Evolutionary conservation across 1,140 invertebrate species (phyloP), one percentile per base, ranked within the genome.

Genomic region (Drosophila ambigua): DNA sequence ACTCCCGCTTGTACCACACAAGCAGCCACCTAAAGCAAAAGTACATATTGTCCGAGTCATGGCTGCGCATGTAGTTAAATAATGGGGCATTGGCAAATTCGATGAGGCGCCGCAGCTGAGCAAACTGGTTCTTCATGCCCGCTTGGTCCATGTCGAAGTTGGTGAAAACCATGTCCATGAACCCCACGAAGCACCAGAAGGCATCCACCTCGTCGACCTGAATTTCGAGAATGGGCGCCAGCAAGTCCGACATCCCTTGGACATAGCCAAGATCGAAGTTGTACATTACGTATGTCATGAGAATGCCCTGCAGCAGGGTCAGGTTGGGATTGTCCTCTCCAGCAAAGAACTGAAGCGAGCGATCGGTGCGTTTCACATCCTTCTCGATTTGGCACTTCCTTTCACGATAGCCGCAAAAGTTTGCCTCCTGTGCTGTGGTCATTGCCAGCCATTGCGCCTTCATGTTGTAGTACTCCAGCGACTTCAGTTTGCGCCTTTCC

Each of bases 231-330:
- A 99, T 96, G 1, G 98, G 98, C 15, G 98, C 97, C 35, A 99
- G 92, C 48, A 99, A 93, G 93, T 99, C 99, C 87, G 97, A 98
- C 99, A 99, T 99, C 15, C 99, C 97, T 92, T 97, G 97, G 1
- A 98, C 97, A 84, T 98, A 98, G 80, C 98, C 98, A 65, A 99
- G 93, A 93, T 99, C 98, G 93, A 99, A 99, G 93, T 99, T 99
- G 91, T 99, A 99, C 98, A 99, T 99, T n/a, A 98, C 96, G 92
- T 99, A 99, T 0, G 98, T 99, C 97, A 99, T 98, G 2, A 99
- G 93, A 85, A 99, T 97, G 88, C 99, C 97, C 79, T 96, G 95
- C 1, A 99, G 92, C 16, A 96, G 94, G 59, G 94, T 93, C 31
- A 99, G 93, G 93, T 99, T 98, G 8, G 95, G 94, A 93, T 99